Conservation (phyloP, 2,113 vertebrate genomes). For the Cairina moschata region DNA sequence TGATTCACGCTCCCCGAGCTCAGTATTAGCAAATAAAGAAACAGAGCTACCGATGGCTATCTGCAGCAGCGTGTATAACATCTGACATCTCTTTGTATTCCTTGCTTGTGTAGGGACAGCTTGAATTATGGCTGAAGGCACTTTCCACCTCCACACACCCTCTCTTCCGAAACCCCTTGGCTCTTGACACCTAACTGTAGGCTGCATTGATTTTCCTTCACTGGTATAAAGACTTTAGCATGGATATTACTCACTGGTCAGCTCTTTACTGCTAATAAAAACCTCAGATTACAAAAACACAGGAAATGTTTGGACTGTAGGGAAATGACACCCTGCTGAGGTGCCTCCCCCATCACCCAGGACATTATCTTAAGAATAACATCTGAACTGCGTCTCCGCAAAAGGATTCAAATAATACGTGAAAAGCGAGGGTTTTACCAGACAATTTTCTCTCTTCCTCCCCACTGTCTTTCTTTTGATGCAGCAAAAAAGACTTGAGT, state of each 20-base stretch:
- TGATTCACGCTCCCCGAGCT: neutral
- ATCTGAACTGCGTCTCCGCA: neutral
- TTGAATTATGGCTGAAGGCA: constrained; percentile 34
- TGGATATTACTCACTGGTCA: constrained; percentile 64
- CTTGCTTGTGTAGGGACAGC: constrained; percentile 15
- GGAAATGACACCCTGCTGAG: neutral
- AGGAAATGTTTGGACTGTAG: neutral
- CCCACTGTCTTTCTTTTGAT: neutral
- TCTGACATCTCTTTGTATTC: constrained; percentile 18
- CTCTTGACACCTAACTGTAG: constrained; percentile 58
- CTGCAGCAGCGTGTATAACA: neutral
- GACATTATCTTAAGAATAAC: neutral
- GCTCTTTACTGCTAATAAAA: constrained; percentile 61
- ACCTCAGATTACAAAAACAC: constrained; percentile 15
- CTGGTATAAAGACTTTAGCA: constrained; percentile 61
- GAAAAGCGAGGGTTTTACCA: neutral
- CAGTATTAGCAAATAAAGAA: neutral
- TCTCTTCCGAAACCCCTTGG: neutral
- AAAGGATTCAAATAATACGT: neutral
- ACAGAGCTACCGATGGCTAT: neutral
- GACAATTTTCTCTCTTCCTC: neutral
- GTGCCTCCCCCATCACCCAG: neutral
- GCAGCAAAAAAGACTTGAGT: neutral
- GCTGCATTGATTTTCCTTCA: constrained; percentile 75
- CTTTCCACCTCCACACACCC: constrained; percentile 7